These are phyloP conservation scores for Macrophya annulata DNA, from an alignment of 2,888 invertebrate species.

Conservation along the genomic window DNA sequence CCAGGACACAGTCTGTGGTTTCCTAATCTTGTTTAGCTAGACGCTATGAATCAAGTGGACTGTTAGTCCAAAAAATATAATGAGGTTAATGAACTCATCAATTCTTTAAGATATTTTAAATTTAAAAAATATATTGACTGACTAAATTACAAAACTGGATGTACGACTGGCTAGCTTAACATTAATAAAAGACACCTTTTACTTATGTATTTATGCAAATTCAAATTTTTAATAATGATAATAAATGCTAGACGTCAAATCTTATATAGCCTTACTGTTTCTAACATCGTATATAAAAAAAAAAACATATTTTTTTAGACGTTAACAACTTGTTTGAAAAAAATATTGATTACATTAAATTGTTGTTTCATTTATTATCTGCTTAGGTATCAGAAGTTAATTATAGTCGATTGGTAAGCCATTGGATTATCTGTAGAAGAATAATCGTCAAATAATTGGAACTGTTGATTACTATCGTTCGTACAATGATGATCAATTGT, in stretches of 20 bases:
- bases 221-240: neutral
- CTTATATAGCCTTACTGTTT: neutral
- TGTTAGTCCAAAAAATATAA: neutral
- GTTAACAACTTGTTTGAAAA: neutral
- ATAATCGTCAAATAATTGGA: neutral
- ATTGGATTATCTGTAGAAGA: neutral
- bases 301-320: neutral
- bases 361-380: neutral
- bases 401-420: neutral
- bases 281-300: neutral
- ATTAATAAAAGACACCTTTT: neutral
- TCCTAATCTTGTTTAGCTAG: conserved; percentile 8
- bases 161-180: neutral
- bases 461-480: neutral
- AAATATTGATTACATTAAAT: neutral
- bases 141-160: neutral
- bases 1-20: conserved; percentile 1
- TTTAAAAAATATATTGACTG: neutral
- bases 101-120: neutral
- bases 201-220: neutral
- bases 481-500: conserved; percentile 15
- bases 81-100: neutral
- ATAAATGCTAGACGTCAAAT: too few species aligned
- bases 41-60: neutral
- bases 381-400: neutral